Percentiles rank a stretch among this genome's conserved stretches.
Conservation (phyloP, 2,888 invertebrate species). For the Clitarchus hookeri region DNA sequence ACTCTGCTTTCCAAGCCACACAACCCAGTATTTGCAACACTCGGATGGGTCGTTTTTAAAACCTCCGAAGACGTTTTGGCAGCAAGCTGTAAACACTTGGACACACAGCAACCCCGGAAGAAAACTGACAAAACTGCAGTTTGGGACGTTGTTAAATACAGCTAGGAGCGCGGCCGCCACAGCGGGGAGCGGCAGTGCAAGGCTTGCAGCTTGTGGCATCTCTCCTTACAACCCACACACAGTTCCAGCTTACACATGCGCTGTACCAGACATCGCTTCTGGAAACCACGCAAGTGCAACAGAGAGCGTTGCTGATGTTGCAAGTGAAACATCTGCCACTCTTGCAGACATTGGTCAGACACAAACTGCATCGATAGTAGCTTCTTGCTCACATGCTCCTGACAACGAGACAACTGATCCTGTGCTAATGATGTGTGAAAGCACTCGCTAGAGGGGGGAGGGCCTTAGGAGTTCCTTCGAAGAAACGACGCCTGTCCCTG, state of each 20-base stretch:
- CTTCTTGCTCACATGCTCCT: no score
- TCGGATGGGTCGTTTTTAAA: slow-evolving; percentile 44
- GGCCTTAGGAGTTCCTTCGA: no score
- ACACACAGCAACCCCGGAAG: slow-evolving; percentile 31
- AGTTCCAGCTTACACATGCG: slow-evolving; percentile 39
- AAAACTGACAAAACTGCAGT: slow-evolving; percentile 41
- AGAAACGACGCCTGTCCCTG: no score
- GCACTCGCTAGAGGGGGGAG: no score
- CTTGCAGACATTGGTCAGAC: no score
- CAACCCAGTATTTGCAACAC: slow-evolving; percentile 47
- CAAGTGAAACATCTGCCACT: no score
- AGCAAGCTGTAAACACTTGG: slow-evolving; percentile 39
- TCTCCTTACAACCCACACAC: slow-evolving; percentile 36
- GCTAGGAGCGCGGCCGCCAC: slow-evolving; percentile 40
- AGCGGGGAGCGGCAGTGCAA: slow-evolving; percentile 34
- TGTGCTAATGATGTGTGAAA: no score
- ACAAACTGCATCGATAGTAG: no score
- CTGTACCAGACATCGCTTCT: slow-evolving; percentile 32
- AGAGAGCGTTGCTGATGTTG: no score
- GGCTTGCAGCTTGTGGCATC: slow-evolving; percentile 38
- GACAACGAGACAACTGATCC: no score
- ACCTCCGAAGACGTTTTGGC: slow-evolving; percentile 45
- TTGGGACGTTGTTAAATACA: background rate
- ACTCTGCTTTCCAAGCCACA: slow-evolving; percentile 35
- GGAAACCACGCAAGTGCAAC: slow-evolving; percentile 1